Percentiles rank a stretch among this genome's conserved stretches.
These are phyloP conservation scores for Andrena cerasifolii DNA, from an alignment of 1,140 invertebrate genomes.

Conservation along the genomic window DNA sequence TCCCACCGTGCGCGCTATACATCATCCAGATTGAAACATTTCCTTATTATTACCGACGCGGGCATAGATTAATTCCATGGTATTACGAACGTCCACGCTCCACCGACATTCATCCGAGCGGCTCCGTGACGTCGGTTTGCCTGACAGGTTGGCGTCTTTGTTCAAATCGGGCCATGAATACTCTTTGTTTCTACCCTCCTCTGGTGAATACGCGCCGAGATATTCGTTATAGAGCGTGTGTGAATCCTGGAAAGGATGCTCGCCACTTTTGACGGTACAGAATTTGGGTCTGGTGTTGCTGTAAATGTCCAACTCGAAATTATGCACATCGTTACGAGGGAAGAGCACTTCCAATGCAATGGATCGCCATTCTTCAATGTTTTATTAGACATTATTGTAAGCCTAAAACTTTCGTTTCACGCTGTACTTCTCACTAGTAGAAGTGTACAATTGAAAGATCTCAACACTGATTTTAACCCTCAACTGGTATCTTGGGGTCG, in stretches of 20 bases:
- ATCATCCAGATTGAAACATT: constrained; percentile 82
- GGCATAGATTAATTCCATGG: constrained; percentile 81
- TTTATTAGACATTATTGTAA: too few relatives aligned
- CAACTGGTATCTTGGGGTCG: too few relatives aligned
- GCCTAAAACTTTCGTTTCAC: too few relatives aligned
- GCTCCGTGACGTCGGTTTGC: constrained; percentile 47
- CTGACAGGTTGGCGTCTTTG: constrained; percentile 71
- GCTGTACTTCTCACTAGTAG: too few relatives aligned
- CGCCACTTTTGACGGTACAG: background rate
- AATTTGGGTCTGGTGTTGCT: background rate
- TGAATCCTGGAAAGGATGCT: background rate
- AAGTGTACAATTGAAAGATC: too few relatives aligned
- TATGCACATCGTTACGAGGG: too few relatives aligned
- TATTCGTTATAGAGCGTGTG: background rate
- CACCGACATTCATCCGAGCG: constrained; percentile 58
- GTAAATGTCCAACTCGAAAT: too few relatives aligned
- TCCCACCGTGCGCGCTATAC: constrained; percentile 74
- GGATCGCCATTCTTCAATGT: too few relatives aligned
- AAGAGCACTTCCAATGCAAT: too few relatives aligned
- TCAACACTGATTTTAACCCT: too few relatives aligned
- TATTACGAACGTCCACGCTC: constrained; percentile 68
- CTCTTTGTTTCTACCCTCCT: constrained; percentile 47
- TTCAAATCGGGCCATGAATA: constrained; percentile 72
- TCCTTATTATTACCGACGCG: constrained; percentile 82
- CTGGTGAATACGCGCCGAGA: background rate